These are phyloP conservation scores for Bubo blakistoni DNA, from an alignment of 2,113 vertebrate genomes.

Conservation along the genomic window DNA sequence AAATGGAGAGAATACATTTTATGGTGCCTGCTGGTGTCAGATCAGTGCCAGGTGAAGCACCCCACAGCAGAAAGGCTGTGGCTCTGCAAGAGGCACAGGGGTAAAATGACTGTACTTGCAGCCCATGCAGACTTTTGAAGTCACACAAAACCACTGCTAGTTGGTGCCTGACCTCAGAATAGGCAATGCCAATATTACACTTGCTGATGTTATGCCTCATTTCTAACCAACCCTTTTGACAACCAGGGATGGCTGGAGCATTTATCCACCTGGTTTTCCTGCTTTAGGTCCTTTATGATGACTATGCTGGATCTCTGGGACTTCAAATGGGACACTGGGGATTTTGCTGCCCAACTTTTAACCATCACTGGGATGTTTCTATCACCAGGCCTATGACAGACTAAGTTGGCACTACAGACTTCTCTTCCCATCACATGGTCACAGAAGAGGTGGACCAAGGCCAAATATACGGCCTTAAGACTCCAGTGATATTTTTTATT, in stretches of 20 bases:
- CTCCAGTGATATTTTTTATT: background rate
- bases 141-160: background rate
- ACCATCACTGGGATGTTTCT: background rate
- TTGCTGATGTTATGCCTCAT: accelerated
- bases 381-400: background rate
- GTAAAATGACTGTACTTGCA: background rate
- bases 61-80: background rate
- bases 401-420: accelerated
- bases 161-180: background rate
- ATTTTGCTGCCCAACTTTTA: background rate
- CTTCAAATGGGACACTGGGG: background rate
- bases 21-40: accelerated
- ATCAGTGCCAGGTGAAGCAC: background rate
- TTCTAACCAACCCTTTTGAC: background rate
- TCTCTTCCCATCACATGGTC: background rate
- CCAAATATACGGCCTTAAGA: background rate
- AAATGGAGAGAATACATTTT: background rate
- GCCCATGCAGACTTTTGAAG: background rate
- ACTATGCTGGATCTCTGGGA: background rate
- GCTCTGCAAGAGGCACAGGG: background rate
- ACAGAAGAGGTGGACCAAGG: background rate
- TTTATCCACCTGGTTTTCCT: background rate
- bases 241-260: background rate
- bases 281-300: background rate
- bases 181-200: background rate